A percentile compares a stretch with the other conserved stretches of the same genome.
Evolutionary conservation across 2,888 invertebrate species (phyloP).

Genomic region (Chrysolina oricalcia): DNA sequence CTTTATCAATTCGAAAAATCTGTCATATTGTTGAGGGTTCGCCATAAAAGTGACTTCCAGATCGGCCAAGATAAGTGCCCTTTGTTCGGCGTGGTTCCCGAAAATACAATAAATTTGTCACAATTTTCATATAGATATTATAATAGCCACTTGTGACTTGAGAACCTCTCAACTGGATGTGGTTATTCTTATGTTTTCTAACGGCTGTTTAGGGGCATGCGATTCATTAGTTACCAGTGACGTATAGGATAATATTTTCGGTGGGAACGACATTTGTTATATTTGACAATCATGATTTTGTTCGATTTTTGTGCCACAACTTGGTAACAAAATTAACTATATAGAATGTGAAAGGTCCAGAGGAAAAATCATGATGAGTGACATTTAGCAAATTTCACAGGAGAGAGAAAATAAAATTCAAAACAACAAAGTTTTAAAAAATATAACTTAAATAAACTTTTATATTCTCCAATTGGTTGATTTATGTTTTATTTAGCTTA

Average conservation of each 20-base stretch:
- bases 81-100: constrained; percentile 59
- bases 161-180: constrained; percentile 55
- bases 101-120: constrained; percentile 63
- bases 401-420: no score
- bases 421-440: no score
- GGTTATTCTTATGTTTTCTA: constrained; percentile 57
- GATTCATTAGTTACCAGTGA: constrained; percentile 22
- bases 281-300: not conserved
- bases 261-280: not conserved
- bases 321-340: no score
- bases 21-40: constrained; percentile 53
- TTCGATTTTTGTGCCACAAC: not conserved
- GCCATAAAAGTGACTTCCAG: constrained; percentile 62
- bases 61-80: constrained; percentile 57
- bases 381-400: no score
- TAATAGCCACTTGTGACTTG: constrained; percentile 59
- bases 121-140: constrained; percentile 61
- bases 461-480: no score
- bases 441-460: no score
- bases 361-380: no score
- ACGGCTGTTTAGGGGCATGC: constrained; percentile 55
- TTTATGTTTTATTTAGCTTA: no score
- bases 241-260: not conserved
- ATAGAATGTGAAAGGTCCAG: no score
- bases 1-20: constrained; percentile 59